phyloP scores from a whole-genome alignment of 1,140 invertebrate genomes.

The Drosophila subpulchrella region DNA sequence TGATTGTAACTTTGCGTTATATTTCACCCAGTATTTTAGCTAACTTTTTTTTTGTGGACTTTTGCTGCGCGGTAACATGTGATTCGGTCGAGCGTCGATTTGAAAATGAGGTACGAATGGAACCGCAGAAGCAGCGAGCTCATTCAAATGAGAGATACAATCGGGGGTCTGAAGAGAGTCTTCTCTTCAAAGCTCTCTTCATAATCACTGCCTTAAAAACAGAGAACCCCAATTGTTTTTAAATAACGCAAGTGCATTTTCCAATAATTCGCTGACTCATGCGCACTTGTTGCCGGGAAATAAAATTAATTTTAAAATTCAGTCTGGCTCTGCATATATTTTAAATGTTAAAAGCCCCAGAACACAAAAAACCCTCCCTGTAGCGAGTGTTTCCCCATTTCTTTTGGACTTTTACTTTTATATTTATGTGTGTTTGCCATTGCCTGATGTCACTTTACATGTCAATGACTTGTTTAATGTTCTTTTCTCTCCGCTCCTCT shows the following conservation, averaged over 20 bases:
- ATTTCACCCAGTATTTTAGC: background rate
- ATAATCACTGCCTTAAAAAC: constrained; percentile 5
- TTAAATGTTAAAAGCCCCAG: constrained; percentile 18
- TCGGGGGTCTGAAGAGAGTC: constrained; percentile 22
- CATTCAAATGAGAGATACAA: background rate
- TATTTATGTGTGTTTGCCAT: constrained; percentile 28
- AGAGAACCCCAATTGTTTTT: constrained; percentile 13
- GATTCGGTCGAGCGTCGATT: constrained; percentile 40
- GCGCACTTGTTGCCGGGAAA: constrained; percentile 44
- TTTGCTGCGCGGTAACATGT: constrained; percentile 17
- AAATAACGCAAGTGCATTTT: constrained; percentile 30
- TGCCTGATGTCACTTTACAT: constrained; percentile 59
- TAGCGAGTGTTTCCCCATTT: constrained; percentile 22
- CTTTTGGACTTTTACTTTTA: constrained; percentile 44
- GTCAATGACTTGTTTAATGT: constrained; percentile 72
- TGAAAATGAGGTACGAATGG: constrained; percentile 51
- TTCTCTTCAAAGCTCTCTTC: constrained; percentile 17
- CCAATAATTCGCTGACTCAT: constrained; percentile 60
- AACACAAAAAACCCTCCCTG: constrained; percentile 1
- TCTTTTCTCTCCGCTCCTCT: constrained; percentile 20
- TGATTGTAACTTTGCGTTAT: background rate
- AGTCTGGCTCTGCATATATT: constrained; percentile 21
- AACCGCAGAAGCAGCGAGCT: constrained; percentile 21
- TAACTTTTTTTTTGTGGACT: constrained; percentile 6
- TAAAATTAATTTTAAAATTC: constrained; percentile 27